These are phyloP conservation scores for Chelidonichthys spinosus DNA, from an alignment of 2,797 vertebrate genomes.

Conservation along the genomic window DNA sequence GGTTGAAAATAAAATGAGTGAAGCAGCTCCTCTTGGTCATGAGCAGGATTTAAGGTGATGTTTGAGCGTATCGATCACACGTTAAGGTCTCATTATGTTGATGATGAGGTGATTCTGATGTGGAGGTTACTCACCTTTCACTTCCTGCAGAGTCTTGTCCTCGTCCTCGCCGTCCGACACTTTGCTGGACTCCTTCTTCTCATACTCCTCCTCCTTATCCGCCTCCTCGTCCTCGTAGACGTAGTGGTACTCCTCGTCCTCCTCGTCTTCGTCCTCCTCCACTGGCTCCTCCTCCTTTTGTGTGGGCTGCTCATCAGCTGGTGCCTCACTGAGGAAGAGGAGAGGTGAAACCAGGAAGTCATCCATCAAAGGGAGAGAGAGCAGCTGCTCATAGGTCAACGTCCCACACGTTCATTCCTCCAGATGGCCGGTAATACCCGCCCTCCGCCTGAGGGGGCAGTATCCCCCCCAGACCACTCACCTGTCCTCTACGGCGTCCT, in stretches of 20 bases:
- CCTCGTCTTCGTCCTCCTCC: conserved; percentile 85
- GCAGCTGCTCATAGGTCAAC: conserved; percentile 71
- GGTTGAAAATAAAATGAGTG: not conserved
- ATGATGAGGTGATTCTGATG: no score
- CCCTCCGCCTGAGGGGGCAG: conserved; percentile 28
- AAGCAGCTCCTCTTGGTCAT: not conserved
- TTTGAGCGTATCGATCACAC: no score
- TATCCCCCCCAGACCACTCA: conserved; percentile 41
- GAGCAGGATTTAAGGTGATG: not conserved
- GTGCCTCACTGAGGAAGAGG: conserved; percentile 66
- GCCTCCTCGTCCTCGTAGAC: conserved; percentile 85
- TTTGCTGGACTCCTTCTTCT: conserved; percentile 80
- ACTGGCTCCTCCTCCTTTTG: conserved; percentile 80
- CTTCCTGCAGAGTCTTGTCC: conserved; percentile 89
- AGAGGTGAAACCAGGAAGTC: conserved; percentile 41
- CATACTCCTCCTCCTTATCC: conserved; percentile 85
- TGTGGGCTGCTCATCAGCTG: conserved; percentile 78
- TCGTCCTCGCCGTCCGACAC: conserved; percentile 73
- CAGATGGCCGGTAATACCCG: conserved; percentile 59
- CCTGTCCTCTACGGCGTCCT: conserved; percentile 74
- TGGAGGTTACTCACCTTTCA: conserved; percentile 88
- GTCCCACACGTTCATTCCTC: conserved; percentile 70
- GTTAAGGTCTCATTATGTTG: no score
- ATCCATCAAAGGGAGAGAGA: conserved; percentile 68
- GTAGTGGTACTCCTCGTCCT: conserved; percentile 86